These are phyloP conservation scores for Drosophila takahashii DNA, from an alignment of 1,140 invertebrate species.

Conservation along the genomic window DNA sequence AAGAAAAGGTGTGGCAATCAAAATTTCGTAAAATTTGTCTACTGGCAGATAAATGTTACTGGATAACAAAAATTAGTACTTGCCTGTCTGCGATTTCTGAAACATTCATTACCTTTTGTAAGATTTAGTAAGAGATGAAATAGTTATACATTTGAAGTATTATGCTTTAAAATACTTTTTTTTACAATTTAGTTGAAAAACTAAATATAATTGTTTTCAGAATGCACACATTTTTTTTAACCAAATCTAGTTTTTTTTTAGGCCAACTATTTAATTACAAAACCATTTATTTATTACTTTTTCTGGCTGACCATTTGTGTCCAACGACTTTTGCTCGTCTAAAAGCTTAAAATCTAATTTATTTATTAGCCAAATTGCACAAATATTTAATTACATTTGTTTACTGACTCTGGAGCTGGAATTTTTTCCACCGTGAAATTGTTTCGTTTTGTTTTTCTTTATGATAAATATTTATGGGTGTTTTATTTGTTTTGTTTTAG, in stretches of 20 bases:
- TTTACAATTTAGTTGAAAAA: too few relatives aligned
- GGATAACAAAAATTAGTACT: not conserved
- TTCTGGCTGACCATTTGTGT: not conserved
- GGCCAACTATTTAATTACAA: not conserved
- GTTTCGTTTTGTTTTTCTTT: conserved; percentile 59
- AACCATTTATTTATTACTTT: not conserved
- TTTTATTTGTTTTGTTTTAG: conserved; percentile 57
- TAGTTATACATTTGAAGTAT: too few relatives aligned
- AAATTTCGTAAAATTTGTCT: not conserved
- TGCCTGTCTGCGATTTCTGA: not conserved
- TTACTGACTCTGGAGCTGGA: not conserved
- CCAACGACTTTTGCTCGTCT: not conserved
- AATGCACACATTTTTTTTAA: too few relatives aligned
- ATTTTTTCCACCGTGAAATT: conserved; percentile 40
- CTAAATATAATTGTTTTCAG: too few relatives aligned
- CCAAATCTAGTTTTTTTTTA: not conserved
- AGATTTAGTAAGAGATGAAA: too few relatives aligned
- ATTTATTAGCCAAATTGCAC: conserved; percentile 50
- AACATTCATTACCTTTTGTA: too few relatives aligned
- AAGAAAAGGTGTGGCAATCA: not conserved
- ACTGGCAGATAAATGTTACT: not conserved
- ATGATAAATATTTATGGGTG: conserved; percentile 61
- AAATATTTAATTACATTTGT: conserved; percentile 43
- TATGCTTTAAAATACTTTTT: too few relatives aligned
- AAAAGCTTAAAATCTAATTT: conserved; percentile 22